phyloP scores from a whole-genome alignment of 2,888 invertebrate species.

The Phaedon cochleariae region DNA sequence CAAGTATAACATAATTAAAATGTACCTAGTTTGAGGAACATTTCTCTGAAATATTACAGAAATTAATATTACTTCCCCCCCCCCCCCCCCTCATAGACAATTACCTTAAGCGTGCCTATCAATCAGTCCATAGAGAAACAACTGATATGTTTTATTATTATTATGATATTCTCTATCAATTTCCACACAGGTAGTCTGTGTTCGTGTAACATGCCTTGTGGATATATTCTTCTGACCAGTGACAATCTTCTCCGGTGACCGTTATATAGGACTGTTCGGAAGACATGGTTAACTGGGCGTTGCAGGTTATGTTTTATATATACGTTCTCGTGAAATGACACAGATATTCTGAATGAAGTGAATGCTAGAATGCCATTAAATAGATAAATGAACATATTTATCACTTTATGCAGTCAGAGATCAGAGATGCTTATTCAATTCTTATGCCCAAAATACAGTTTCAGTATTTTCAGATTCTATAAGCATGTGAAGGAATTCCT shows the following conservation, averaged over 20 bases:
- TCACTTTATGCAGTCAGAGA: too few species aligned
- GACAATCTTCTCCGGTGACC: constrained; percentile 10
- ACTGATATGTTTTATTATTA: constrained; percentile 11
- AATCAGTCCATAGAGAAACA: background rate
- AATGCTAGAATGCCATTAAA: background rate
- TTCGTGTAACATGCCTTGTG: constrained; percentile 17
- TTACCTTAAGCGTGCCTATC: too few species aligned
- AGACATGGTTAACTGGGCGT: background rate
- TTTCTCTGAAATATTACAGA: too few species aligned
- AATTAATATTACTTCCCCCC: too few species aligned
- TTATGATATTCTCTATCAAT: constrained; percentile 25
- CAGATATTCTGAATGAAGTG: background rate
- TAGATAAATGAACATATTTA: too few species aligned
- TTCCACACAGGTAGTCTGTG: constrained; percentile 25
- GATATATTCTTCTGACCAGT: constrained; percentile 14
- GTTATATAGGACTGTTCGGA: too few species aligned
- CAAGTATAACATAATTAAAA: too few species aligned
- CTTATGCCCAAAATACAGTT: too few species aligned
- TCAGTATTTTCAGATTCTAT: too few species aligned
- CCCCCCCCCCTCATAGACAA: too few species aligned
- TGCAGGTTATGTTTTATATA: background rate
- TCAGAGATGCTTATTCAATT: background rate
- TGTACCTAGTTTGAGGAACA: too few species aligned
- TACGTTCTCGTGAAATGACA: constrained; percentile 1
- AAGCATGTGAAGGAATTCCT: too few species aligned